These are phyloP conservation scores for Mystacornis crossleyi DNA, from an alignment of 2,113 vertebrate species.

Conservation along the genomic window DNA sequence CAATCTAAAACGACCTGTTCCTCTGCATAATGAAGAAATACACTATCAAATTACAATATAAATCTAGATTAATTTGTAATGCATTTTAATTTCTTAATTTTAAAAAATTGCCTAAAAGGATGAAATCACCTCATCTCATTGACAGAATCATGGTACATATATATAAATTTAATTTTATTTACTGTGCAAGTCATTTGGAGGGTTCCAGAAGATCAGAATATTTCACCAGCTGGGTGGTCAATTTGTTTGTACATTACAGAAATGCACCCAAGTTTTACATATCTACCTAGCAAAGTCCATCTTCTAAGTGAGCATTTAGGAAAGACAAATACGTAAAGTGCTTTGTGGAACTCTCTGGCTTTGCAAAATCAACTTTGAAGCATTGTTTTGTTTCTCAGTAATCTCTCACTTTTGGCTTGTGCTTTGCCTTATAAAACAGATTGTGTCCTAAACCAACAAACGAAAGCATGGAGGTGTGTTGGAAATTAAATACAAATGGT, in stretches of 20 bases:
- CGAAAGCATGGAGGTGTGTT: not conserved
- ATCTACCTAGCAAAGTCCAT: not conserved
- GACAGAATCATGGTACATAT: not conserved
- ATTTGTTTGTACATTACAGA: not conserved
- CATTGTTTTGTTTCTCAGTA: not conserved
- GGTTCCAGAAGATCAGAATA: not conserved
- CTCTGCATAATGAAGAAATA: not conserved
- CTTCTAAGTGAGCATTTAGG: not conserved
- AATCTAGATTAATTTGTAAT: not conserved
- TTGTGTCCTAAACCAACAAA: not conserved
- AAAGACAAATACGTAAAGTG: not conserved
- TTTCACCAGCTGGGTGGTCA: not conserved
- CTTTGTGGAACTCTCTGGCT: not conserved
- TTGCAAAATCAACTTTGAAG: not conserved
- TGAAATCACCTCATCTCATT: not conserved
- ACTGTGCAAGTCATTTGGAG: not conserved
- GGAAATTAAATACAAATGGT: not conserved
- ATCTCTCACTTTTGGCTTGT: not conserved
- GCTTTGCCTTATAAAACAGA: not conserved
- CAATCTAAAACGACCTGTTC: not conserved
- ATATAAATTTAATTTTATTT: not conserved
- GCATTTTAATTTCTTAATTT: not conserved
- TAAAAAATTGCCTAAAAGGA: not conserved
- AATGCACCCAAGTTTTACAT: not conserved
- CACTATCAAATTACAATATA: not conserved